Base-by-base conservation (phyloP, 1,140 invertebrate genomes). In the Bombus pyrosoma region DNA sequence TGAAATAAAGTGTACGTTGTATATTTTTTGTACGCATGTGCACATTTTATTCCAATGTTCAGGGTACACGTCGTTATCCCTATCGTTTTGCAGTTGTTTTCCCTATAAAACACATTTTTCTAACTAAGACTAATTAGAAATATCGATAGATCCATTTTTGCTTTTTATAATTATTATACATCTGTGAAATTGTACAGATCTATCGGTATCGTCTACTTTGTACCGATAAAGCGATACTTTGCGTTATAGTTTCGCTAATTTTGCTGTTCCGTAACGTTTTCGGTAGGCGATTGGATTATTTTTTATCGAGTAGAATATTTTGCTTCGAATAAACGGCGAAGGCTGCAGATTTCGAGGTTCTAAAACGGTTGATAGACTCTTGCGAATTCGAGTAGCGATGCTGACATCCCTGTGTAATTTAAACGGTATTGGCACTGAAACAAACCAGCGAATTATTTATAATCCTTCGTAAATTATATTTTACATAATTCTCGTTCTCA, bases 1-100 rank as follows among this genome's bases (percentile, higher is more conserved):
- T 91, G 90, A 86, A 94, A 93, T 93, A 94, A 94, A 94, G 85
- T 90, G 81, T 92, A 91, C 88, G 91, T 93, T 94, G 91, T 94
- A 94, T 93, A 94, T 94, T 94, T 95, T 90, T 93, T 94, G 87
- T 91, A 92, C 90, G 81, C 89, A 85, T 83, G 85, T 69, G 66
- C 83, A 90, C 69, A 85, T 85, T 91, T 88, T 90, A 85, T 88
- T 91, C 88, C 84, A 57, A 88, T 82, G 59, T 43, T 86, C 68
- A 62, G 66, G 78, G 76, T 87, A 84, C 87, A 90, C 81, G 79
- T 86, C 83, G 77, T 62, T 72, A 43, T 62, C 81, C 57, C 39
- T 39, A 4, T 22, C 6, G 12, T 71, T 28, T 39, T 15, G 1
- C 37, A 8, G 6, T n/a, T n/a, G 4, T 28, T 39, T 13, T 2